Evolutionary conservation across 2,888 invertebrate genomes (phyloP).

Genomic region (Trissolcus brochymenae): DNA sequence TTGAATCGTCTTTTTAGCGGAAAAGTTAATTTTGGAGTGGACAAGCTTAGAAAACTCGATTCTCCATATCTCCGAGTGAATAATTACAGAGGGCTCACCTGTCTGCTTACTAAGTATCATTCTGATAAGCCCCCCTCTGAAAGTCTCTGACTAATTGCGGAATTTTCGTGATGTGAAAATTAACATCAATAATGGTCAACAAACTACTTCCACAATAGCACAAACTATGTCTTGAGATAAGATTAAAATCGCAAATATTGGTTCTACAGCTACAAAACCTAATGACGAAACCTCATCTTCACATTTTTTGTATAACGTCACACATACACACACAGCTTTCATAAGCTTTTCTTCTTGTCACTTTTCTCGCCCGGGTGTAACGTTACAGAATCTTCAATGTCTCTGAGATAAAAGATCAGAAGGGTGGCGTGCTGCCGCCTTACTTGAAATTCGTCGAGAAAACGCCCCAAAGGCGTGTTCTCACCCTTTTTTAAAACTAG

Average conservation of each 20-base stretch:
- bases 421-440: slow-evolving; percentile 38
- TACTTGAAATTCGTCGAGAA: slow-evolving; percentile 22
- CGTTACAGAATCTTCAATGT: slow-evolving; percentile 42
- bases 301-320: not conserved
- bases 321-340: slow-evolving; percentile 22
- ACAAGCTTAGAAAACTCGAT: not conserved
- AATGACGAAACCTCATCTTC: not conserved
- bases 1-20: no score
- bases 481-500: slow-evolving; percentile 31
- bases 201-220: slow-evolving; percentile 15
- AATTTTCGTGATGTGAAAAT: slow-evolving; percentile 41
- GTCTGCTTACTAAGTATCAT: slow-evolving; percentile 49
- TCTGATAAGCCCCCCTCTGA: slow-evolving; percentile 47
- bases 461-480: slow-evolving; percentile 51
- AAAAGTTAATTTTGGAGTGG: no score
- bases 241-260: slow-evolving; percentile 7
- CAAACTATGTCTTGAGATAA: slow-evolving; percentile 20
- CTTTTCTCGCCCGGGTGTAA: slow-evolving; percentile 33
- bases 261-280: no score
- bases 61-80: slow-evolving; percentile 47
- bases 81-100: slow-evolving; percentile 56
- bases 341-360: slow-evolving; percentile 26
- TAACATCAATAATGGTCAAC: slow-evolving; percentile 36
- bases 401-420: slow-evolving; percentile 29
- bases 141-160: slow-evolving; percentile 48